These are phyloP conservation scores for Sebastes flavidus DNA, from an alignment of 2,797 vertebrate genomes.

Conservation along the genomic window DNA sequence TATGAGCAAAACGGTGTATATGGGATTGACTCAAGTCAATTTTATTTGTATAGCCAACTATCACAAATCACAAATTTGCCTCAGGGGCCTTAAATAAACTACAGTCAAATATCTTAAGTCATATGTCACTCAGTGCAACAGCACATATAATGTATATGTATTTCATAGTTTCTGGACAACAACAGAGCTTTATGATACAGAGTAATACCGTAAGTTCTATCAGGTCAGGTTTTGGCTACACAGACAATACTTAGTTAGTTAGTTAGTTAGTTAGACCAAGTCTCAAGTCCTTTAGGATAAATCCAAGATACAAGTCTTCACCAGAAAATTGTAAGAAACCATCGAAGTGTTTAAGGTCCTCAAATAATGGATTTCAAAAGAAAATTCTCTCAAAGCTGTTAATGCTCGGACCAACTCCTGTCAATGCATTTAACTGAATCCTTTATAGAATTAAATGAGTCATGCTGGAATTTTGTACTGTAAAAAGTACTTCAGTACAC, in stretches of 20 bases:
- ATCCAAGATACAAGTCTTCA: neutral
- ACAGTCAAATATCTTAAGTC: neutral
- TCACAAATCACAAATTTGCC: too few species aligned
- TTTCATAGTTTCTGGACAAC: neutral
- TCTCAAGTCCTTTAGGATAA: too few species aligned
- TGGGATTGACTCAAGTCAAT: too few species aligned
- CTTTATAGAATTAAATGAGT: neutral
- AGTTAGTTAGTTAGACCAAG: too few species aligned
- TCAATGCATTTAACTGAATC: neutral
- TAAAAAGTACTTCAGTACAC: neutral
- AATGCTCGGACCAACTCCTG: neutral
- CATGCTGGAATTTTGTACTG: neutral
- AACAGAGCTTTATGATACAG: neutral
- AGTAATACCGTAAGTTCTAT: neutral
- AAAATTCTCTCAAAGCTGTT: neutral
- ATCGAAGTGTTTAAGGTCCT: neutral
- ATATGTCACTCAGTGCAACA: neutral
- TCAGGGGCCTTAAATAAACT: neutral
- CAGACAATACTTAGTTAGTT: neutral
- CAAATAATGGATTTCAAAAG: neutral
- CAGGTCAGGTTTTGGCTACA: neutral
- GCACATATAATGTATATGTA: too few species aligned
- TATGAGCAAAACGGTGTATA: accelerated
- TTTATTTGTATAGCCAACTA: too few species aligned
- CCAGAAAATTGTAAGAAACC: too few species aligned